Percentiles rank a stretch among this genome's conserved stretches.
These are phyloP conservation scores for Microplitis manilae DNA, from an alignment of 2,888 invertebrate species.

Conservation along the genomic window DNA sequence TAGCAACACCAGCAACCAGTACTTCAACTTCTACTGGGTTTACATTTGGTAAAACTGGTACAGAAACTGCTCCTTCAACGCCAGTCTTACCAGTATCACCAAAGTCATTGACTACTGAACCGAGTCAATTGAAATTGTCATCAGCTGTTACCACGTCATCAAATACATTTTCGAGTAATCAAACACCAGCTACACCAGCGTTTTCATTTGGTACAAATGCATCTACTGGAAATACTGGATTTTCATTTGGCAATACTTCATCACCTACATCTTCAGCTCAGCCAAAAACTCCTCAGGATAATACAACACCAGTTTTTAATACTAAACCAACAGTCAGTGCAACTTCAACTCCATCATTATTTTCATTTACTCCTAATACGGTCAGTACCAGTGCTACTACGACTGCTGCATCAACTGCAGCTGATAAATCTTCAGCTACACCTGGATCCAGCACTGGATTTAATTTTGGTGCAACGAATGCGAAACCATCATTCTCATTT, in stretches of 20 bases:
- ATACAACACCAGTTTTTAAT: conserved; percentile 18
- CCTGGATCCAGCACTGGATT: conserved; percentile 16
- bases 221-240: background rate
- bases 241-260: conserved; percentile 13
- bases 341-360: background rate
- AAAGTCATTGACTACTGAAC: background rate
- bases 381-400: background rate
- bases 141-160: conserved; percentile 14
- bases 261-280: background rate
- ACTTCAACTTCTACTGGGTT: background rate
- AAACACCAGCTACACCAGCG: conserved; percentile 17
- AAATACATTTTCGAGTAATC: background rate
- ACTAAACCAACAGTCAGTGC: conserved; percentile 29
- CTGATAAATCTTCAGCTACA: background rate
- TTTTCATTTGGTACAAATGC: conserved; percentile 35
- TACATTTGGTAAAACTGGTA: conserved; percentile 3
- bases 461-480: conserved; percentile 30
- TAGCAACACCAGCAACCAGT: background rate
- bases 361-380: background rate
- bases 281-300: conserved; percentile 2
- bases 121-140: background rate
- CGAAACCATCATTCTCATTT: conserved; percentile 33
- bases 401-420: background rate
- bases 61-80: background rate
- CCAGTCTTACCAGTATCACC: background rate